Conservation (phyloP, 2,888 invertebrate species). For the Eilema griseolum region DNA sequence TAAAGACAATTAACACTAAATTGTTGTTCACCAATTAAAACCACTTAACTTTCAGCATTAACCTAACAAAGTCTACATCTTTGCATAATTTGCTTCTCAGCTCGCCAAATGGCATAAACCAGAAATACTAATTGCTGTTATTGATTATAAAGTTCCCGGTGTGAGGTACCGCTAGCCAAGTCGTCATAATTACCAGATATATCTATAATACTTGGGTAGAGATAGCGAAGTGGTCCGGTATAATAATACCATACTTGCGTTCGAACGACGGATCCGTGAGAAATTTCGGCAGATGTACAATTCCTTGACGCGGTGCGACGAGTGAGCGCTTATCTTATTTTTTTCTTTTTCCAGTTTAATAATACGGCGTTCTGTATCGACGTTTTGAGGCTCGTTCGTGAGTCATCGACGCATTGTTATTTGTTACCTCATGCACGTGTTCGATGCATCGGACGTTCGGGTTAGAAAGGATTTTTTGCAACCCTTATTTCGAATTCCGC, state of each 20-base stretch:
- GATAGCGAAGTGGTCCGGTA: constrained; percentile 74
- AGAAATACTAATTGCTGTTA: constrained; percentile 77
- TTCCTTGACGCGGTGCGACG: constrained; percentile 84
- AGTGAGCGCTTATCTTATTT: constrained; percentile 84
- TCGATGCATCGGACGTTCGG: constrained; percentile 76
- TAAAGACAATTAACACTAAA: neutral
- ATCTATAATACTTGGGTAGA: constrained; percentile 75
- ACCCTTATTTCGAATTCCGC: constrained; percentile 85
- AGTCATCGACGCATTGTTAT: constrained; percentile 81
- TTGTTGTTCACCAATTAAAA: neutral
- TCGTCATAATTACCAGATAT: constrained; percentile 78
- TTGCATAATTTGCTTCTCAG: constrained; percentile 57
- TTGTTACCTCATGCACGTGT: constrained; percentile 84
- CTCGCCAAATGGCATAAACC: constrained; percentile 65
- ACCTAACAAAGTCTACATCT: constrained; percentile 41
- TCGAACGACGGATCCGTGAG: constrained; percentile 79
- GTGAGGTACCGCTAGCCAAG: constrained; percentile 78
- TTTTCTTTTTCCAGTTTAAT: constrained; percentile 74
- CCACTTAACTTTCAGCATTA: constrained; percentile 24
- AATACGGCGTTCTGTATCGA: constrained; percentile 79
- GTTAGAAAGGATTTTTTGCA: constrained; percentile 86
- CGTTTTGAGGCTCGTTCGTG: constrained; percentile 74
- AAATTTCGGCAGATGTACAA: constrained; percentile 88
- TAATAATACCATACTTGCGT: constrained; percentile 81
- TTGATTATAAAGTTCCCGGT: constrained; percentile 76